These are phyloP conservation scores for Eulacestoma nigropectus DNA, from an alignment of 2,113 vertebrate species.

Conservation along the genomic window DNA sequence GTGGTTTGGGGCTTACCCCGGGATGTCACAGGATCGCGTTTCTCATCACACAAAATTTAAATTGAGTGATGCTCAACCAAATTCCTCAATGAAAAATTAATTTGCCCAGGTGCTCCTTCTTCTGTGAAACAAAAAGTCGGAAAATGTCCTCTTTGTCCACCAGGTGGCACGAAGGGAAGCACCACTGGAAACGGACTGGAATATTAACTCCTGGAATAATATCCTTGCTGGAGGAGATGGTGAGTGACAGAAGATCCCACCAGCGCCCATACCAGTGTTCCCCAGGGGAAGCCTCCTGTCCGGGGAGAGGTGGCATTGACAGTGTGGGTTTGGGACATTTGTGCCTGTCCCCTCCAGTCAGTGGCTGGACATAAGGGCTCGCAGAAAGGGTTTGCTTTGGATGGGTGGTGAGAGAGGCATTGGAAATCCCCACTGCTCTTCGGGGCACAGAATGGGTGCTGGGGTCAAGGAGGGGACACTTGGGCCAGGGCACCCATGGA, in stretches of 20 bases:
- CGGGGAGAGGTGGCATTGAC: neutral
- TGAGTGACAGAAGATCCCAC: neutral
- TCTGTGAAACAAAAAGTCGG: neutral
- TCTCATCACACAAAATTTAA: neutral
- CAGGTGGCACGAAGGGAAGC: slow-evolving; percentile 54
- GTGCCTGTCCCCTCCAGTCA: neutral
- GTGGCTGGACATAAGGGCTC: accelerated
- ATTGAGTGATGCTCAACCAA: neutral
- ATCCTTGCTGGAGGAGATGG: neutral
- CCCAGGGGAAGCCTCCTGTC: accelerated
- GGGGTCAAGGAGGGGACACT: neutral
- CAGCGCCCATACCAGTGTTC: accelerated
- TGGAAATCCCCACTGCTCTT: accelerated
- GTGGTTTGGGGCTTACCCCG: accelerated
- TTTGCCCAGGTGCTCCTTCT: neutral
- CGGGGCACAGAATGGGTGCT: accelerated
- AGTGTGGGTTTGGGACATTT: neutral
- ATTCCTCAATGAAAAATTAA: neutral
- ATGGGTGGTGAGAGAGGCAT: neutral
- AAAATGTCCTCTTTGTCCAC: slow-evolving; percentile 20
- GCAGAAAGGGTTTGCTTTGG: neutral
- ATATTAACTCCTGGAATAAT: neutral
- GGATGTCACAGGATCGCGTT: accelerated
- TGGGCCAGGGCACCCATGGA: accelerated
- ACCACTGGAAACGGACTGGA: neutral